Evolutionary conservation across 1,140 invertebrate genomes (phyloP).

Genomic region (Aphelenchoides avenae): DNA sequence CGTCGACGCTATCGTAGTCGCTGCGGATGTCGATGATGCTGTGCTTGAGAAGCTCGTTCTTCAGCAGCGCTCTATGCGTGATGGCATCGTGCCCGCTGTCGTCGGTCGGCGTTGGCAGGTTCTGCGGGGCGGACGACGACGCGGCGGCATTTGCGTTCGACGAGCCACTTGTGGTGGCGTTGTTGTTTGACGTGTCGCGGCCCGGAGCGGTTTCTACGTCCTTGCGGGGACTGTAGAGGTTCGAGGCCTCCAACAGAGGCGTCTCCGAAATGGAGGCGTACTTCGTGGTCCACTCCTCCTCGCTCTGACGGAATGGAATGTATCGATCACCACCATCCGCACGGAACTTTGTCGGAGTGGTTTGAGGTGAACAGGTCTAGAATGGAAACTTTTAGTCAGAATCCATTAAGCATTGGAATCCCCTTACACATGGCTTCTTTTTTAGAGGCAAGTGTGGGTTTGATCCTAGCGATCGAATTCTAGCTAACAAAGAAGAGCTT

Average conservation of each 20-base stretch:
- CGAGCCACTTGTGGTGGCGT: background rate
- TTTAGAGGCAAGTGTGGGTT: constrained; percentile 13
- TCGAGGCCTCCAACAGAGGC: constrained; percentile 32
- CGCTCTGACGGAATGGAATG: constrained; percentile 34
- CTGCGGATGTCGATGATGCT: constrained; percentile 56
- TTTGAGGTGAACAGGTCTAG: constrained; percentile 46
- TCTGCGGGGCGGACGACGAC: background rate
- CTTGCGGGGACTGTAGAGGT: too few relatives aligned
- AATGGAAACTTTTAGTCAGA: constrained; percentile 15
- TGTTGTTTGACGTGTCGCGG: constrained; percentile 14
- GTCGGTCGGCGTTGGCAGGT: constrained; percentile 28
- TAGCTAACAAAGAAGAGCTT: too few relatives aligned
- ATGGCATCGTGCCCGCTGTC: constrained; percentile 47
- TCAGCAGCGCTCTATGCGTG: constrained; percentile 49
- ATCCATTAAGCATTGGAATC: background rate
- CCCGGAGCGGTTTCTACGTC: too few relatives aligned
- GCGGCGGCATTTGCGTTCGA: constrained; percentile 19
- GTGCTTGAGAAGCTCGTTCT: constrained; percentile 55
- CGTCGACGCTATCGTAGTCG: constrained; percentile 34
- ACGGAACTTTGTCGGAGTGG: constrained; percentile 49
- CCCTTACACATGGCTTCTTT: constrained; percentile 2
- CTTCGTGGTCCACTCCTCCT: constrained; percentile 41
- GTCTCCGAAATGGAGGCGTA: constrained; percentile 46
- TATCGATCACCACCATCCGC: constrained; percentile 50
- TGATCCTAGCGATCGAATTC: too few relatives aligned